phyloP scores from a whole-genome alignment of 2,797 vertebrate genomes.

The Poeciliopsis paucimaculata region DNA sequence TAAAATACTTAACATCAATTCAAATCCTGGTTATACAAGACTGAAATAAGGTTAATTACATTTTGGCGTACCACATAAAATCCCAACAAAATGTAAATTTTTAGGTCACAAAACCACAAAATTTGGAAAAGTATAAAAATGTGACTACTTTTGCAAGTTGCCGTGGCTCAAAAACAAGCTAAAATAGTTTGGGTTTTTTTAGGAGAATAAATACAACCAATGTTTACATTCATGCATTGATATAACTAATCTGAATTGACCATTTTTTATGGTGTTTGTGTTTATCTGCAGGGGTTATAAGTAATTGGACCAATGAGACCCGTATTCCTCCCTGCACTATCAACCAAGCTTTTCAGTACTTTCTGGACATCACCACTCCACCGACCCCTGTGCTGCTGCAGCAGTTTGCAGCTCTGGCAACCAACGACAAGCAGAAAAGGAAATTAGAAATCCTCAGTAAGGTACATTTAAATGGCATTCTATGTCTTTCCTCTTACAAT shows the following conservation, averaged over 20 bases:
- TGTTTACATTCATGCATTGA: not conserved
- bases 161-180: not conserved
- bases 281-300: constrained; percentile 87
- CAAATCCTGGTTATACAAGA: not conserved
- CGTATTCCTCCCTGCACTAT: constrained; percentile 96
- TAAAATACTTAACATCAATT: not conserved
- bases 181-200: not conserved
- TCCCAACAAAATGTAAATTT: not conserved
- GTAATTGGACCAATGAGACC: constrained; percentile 93
- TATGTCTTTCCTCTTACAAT: not conserved
- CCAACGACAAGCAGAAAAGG: constrained; percentile 92
- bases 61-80: not conserved
- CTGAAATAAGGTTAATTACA: not conserved
- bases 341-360: constrained; percentile 95
- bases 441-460: constrained; percentile 93
- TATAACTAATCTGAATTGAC: not conserved
- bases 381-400: constrained; percentile 93
- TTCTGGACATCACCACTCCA: constrained; percentile 96
- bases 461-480: constrained; percentile 77
- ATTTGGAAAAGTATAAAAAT: not conserved
- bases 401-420: constrained; percentile 93
- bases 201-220: rapidly evolving
- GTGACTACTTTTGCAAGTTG: not conserved
- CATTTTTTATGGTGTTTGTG: not conserved
- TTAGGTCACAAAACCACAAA: not conserved